Evolutionary conservation across 2,888 invertebrate genomes (phyloP).

Genomic region (Carterocephalus palaemon): DNA sequence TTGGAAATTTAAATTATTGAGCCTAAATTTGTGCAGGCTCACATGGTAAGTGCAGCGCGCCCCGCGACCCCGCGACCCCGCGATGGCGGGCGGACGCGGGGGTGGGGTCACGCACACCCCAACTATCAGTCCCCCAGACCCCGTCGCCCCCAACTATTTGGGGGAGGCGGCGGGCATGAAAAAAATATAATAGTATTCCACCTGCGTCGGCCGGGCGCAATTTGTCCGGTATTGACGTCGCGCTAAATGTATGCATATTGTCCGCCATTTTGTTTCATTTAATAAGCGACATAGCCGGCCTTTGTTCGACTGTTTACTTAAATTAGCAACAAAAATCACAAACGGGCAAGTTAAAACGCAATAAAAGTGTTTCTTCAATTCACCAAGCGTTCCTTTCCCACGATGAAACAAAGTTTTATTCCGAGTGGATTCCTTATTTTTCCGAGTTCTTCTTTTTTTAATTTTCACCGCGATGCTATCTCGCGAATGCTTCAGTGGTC

Average conservation of each 20-base stretch:
- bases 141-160: slow-evolving; percentile 67
- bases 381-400: slow-evolving; percentile 28
- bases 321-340: slow-evolving; percentile 8
- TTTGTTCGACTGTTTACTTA: neutral
- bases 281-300: slow-evolving; percentile 24
- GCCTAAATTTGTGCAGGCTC: slow-evolving; percentile 72
- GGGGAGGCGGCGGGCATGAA: slow-evolving; percentile 67
- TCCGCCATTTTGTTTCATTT: slow-evolving; percentile 26
- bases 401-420: slow-evolving; percentile 40
- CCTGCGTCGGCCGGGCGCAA: slow-evolving; percentile 66
- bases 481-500: slow-evolving; percentile 79
- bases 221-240: slow-evolving; percentile 60
- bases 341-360: slow-evolving; percentile 16
- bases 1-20: slow-evolving; percentile 77
- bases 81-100: slow-evolving; percentile 39
- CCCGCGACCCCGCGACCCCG: slow-evolving; percentile 29
- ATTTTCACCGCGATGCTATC: slow-evolving; percentile 77
- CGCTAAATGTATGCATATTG: slow-evolving; percentile 56
- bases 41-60: slow-evolving; percentile 62
- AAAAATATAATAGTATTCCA: slow-evolving; percentile 74
- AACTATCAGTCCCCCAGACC: slow-evolving; percentile 45
- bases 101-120: slow-evolving; percentile 62
- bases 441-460: slow-evolving; percentile 62
- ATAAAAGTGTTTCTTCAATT: slow-evolving; percentile 20
- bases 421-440: slow-evolving; percentile 46